phyloP scores from a whole-genome alignment of 2,888 invertebrate genomes.

The Acrocyrtus sp. region DNA sequence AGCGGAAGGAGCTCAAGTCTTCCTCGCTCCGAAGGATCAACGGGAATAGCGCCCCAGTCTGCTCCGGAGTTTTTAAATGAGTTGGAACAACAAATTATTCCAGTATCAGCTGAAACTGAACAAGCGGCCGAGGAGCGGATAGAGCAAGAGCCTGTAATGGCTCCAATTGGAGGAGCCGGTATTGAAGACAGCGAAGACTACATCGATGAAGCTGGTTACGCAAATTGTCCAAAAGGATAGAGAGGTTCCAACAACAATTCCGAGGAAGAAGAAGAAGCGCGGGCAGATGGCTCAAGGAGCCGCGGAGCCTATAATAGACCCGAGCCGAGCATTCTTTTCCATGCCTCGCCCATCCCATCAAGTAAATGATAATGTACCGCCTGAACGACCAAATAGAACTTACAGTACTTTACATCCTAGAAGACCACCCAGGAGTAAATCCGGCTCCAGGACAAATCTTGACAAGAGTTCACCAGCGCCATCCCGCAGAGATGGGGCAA shows the following conservation, averaged over 20 bases:
- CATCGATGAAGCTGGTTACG: constrained; percentile 62
- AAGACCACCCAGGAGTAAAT: constrained; percentile 61
- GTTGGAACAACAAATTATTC: constrained; percentile 10
- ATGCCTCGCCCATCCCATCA: constrained; percentile 37
- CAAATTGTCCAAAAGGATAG: constrained; percentile 58
- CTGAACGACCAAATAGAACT: constrained; percentile 58
- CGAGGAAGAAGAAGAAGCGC: constrained; percentile 57
- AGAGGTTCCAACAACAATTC: constrained; percentile 52
- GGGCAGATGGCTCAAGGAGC: not conserved
- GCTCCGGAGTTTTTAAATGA: not conserved
- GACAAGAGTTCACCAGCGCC: constrained; percentile 13
- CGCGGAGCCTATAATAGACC: not conserved
- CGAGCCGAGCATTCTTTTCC: constrained; percentile 51
- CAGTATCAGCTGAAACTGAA: constrained; percentile 11
- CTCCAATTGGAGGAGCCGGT: constrained; percentile 14
- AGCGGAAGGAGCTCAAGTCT: constrained; percentile 41
- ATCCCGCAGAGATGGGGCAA: constrained; percentile 10
- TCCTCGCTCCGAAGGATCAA: constrained; percentile 21
- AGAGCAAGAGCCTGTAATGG: not conserved
- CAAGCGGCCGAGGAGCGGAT: constrained; percentile 2
- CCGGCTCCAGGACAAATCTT: constrained; percentile 32
- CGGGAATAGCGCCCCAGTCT: constrained; percentile 7
- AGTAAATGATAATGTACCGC: constrained; percentile 56
- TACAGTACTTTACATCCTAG: constrained; percentile 61
- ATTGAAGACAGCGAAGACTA: constrained; percentile 52